phyloP scores from a whole-genome alignment of 2,113 vertebrate species.

The Chiloscyllium plagiosum region DNA sequence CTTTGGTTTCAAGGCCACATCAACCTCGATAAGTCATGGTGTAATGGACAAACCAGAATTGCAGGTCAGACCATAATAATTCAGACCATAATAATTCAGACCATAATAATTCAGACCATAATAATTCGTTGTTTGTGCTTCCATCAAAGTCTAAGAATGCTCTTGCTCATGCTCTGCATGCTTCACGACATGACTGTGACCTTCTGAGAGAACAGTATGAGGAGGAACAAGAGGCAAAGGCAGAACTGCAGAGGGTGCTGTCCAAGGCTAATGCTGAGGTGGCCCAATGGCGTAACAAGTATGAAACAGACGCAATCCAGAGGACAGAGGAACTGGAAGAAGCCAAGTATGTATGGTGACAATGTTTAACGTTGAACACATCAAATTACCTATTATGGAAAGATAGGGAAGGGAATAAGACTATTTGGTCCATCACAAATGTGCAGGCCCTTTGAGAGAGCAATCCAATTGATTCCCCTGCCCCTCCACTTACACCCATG shows the following conservation, averaged over 20 bases:
- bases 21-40: neutral
- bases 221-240: constrained; percentile 80
- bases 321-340: constrained; percentile 89
- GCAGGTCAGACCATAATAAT: neutral
- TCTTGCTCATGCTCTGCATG: constrained; percentile 79
- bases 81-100: neutral
- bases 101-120: neutral
- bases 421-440: no score
- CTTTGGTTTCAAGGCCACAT: neutral
- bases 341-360: constrained; percentile 70
- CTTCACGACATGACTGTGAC: constrained; percentile 77
- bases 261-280: constrained; percentile 86
- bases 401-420: no score
- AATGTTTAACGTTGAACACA: neutral
- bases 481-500: no score
- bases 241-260: constrained; percentile 74
- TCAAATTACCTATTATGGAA: neutral
- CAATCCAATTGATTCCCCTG: no score
- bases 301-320: constrained; percentile 86
- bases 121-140: constrained; percentile 3
- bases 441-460: no score
- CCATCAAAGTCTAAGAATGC: constrained; percentile 68
- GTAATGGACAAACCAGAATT: neutral
- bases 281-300: constrained; percentile 89
- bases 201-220: constrained; percentile 87